Percentiles rank a stretch among this genome's conserved stretches.
These are phyloP conservation scores for Haemorhous mexicanus DNA, from an alignment of 2,113 vertebrate genomes.

Conservation along the genomic window DNA sequence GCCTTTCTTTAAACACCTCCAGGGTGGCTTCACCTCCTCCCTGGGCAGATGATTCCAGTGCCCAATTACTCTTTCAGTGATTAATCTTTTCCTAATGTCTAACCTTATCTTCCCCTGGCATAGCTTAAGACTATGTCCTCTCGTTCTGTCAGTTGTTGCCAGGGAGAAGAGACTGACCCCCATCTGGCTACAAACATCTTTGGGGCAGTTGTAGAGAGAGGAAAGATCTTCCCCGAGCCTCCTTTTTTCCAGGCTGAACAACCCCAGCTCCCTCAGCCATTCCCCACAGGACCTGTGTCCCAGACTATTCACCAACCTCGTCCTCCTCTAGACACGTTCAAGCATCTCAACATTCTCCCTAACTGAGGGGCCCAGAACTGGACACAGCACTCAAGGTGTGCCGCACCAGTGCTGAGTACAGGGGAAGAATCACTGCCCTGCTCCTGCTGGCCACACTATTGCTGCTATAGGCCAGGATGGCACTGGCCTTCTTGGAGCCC, in stretches of 20 bases:
- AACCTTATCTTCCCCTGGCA: fast-evolving
- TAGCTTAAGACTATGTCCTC: not conserved
- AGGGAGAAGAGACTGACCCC: not conserved
- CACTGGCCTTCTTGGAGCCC: too few species aligned
- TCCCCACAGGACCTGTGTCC: fast-evolving
- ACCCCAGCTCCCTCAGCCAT: not conserved
- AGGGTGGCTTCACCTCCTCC: not conserved
- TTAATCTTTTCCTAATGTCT: not conserved
- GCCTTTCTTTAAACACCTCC: not conserved
- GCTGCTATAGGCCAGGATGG: too few species aligned
- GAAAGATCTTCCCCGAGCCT: not conserved
- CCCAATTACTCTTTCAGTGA: not conserved
- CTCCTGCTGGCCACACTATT: not conserved
- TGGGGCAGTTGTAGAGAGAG: not conserved
- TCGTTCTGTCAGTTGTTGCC: fast-evolving
- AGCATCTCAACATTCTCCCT: fast-evolving
- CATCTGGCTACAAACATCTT: not conserved
- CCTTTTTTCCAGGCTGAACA: not conserved
- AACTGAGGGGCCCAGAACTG: not conserved
- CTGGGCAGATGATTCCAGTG: not conserved
- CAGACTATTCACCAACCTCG: not conserved
- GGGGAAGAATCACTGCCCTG: fast-evolving
- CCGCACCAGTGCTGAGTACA: not conserved
- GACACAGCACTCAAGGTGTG: not conserved
- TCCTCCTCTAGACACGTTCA: fast-evolving